Percentiles rank a stretch among this genome's conserved stretches.
phyloP scores from a whole-genome alignment of 2,113 vertebrate genomes.

The Gallinago paraguaiae region DNA sequence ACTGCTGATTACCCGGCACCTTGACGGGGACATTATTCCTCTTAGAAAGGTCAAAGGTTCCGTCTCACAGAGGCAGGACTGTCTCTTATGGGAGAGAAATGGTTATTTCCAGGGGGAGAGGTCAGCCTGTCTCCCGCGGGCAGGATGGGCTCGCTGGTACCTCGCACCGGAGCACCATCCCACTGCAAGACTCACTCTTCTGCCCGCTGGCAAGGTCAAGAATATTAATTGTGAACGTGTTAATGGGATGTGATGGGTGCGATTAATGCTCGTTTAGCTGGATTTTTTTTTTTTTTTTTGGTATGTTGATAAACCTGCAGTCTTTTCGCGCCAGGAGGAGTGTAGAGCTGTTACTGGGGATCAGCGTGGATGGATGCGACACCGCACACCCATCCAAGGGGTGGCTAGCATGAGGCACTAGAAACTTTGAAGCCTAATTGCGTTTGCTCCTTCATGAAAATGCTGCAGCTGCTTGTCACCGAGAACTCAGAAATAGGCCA shows the following conservation, averaged over 20 bases:
- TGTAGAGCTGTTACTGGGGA: neutral
- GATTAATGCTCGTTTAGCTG: constrained; percentile 63
- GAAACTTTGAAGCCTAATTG: neutral
- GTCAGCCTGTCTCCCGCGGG: constrained; percentile 28
- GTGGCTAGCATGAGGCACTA: neutral
- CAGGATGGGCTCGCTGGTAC: neutral
- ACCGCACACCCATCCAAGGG: neutral
- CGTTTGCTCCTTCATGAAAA: neutral
- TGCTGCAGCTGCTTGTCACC: neutral
- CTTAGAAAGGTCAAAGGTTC: constrained; percentile 56
- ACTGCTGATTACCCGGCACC: constrained; percentile 54
- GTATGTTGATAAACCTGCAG: constrained; percentile 52
- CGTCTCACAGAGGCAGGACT: constrained; percentile 44
- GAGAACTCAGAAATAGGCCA: neutral
- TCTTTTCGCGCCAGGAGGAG: constrained; percentile 14
- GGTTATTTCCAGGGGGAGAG: constrained; percentile 19
- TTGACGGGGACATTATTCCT: constrained; percentile 50
- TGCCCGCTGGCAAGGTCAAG: constrained; percentile 72
- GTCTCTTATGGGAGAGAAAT: constrained; percentile 4
- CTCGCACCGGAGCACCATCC: neutral
- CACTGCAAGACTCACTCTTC: constrained; percentile 51
- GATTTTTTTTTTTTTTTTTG: neutral
- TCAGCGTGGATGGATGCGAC: neutral
- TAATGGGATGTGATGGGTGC: constrained; percentile 71
- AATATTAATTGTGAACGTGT: constrained; percentile 72